These are phyloP conservation scores for Cyphomyrus discorhynchus DNA, from an alignment of 2,113 vertebrate genomes.

Conservation along the genomic window DNA sequence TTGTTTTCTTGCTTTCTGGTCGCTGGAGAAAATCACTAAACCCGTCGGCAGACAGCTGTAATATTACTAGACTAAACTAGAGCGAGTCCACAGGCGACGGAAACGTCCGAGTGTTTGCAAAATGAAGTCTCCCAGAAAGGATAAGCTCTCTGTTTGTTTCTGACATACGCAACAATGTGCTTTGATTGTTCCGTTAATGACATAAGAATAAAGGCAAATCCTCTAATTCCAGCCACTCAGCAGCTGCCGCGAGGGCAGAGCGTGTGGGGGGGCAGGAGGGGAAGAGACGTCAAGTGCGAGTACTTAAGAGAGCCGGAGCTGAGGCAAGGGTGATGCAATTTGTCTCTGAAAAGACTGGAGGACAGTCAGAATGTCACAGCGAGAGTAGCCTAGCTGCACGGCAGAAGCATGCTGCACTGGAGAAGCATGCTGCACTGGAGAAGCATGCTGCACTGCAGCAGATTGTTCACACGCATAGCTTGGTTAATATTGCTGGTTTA, in stretches of 20 bases:
- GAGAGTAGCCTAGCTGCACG: not conserved
- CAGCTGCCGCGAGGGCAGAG: not conserved
- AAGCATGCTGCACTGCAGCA: not conserved
- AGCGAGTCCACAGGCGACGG: not conserved
- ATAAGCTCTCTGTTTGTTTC: not conserved
- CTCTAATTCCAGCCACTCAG: not conserved
- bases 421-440: no score
- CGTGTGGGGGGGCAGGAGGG: not conserved
- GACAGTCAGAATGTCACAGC: not conserved
- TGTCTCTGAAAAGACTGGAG: not conserved
- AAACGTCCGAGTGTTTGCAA: not conserved
- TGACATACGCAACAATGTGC: not conserved
- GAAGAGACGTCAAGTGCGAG: not conserved
- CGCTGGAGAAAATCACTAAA: not conserved
- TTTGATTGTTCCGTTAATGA: not conserved
- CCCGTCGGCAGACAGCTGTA: not conserved
- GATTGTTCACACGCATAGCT: not conserved
- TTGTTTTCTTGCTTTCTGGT: not conserved
- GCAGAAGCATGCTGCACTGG: not conserved
- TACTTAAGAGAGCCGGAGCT: not conserved
- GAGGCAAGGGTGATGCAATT: not conserved
- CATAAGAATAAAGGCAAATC: not conserved
- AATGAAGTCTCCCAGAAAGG: not conserved
- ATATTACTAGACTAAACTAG: not conserved
- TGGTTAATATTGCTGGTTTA: not conserved